Evolutionary conservation across 2,797 vertebrate genomes (phyloP), one percentile per base, ranked within the genome.

Genomic region (Hipposideros larvatus): DNA sequence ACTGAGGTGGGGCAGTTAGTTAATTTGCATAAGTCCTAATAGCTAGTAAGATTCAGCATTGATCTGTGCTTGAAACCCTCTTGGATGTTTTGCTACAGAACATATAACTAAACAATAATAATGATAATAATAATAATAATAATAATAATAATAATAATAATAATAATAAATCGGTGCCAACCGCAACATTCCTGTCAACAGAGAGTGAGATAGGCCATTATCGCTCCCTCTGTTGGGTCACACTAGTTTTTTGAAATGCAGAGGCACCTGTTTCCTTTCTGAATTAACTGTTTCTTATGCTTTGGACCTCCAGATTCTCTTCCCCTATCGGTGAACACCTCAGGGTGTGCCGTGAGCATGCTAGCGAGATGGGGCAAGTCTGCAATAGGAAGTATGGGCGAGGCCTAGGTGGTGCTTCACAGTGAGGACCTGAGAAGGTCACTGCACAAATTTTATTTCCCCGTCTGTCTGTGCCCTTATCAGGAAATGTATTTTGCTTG

Each of bases 381-480:
- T 37, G 22, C 31, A 21, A 8, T 7, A 28, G 24, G 18, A 34
- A 26, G 15, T 0, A 0, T 48, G 48, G 13, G 21, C n/a, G 3
- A 15, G 13, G 15, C 26, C 31, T 34, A 2, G 0, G 4, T 11
- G 43, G 61, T 11, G n/a, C 34, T 68, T 85, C 77, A 55, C 22
- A 26, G 3, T 4, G 16, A 65, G 24, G n/a, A 46, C 6, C 43
- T n/a, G 48, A 16, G 43, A 66, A 37, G 63, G 34, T 22, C 0
- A 0, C 11, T 83, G 11, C 7, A 8, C 4, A 0, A 21, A 18
- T 31, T 41, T 37, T 5, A 11, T 31, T 48, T 88, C 37, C 13
- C 6, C 2, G 13, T 43, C 19, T 5, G 3, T 68, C 28, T 66
- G 66, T 77, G 90, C 19, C 3, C 28, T 37, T 11, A 37, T 19